Evolutionary conservation across 2,113 vertebrate species (phyloP).

Genomic region (Cettia cetti): DNA sequence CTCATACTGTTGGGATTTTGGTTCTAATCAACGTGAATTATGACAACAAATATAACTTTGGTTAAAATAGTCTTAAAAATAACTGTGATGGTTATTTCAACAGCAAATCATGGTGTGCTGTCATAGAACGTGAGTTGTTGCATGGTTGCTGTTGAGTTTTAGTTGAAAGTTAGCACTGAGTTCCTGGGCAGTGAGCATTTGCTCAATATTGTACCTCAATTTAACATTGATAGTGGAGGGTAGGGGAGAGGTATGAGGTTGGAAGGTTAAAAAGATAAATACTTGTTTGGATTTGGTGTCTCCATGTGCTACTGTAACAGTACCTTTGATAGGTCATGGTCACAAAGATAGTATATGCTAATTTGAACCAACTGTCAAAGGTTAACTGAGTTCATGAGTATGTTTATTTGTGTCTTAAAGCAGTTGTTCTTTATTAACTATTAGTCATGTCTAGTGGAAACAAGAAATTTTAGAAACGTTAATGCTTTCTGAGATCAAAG

Average conservation of each 20-base stretch:
- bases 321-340: not conserved
- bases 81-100: not conserved
- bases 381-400: not conserved
- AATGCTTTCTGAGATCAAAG: not conserved
- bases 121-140: not conserved
- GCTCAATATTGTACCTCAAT: not conserved
- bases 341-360: not conserved
- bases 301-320: rapidly evolving
- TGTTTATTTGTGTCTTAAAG: not conserved
- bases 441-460: not conserved
- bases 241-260: not conserved
- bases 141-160: not conserved
- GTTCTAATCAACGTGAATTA: not conserved
- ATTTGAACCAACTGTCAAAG: not conserved
- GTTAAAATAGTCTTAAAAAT: not conserved
- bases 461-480: not conserved
- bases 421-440: not conserved
- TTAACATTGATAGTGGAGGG: not conserved
- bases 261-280: not conserved
- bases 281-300: not conserved
- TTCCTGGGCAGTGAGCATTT: not conserved
- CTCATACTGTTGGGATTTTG: not conserved
- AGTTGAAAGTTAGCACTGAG: not conserved
- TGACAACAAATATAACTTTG: not conserved
- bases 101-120: not conserved